These are phyloP conservation scores for Tenodera sinensis DNA, from an alignment of 2,888 invertebrate genomes.

Conservation along the genomic window DNA sequence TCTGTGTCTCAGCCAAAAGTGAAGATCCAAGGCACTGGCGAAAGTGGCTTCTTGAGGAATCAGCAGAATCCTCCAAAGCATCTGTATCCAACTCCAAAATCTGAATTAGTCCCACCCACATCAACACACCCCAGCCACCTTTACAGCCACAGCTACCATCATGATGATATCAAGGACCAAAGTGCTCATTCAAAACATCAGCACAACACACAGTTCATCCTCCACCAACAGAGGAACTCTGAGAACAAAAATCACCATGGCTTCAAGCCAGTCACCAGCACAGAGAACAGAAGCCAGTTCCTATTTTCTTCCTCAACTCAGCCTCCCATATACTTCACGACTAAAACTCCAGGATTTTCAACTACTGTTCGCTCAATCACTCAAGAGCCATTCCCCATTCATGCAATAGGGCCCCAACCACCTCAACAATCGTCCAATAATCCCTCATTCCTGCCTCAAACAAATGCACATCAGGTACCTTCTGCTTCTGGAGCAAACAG, in stretches of 20 bases:
- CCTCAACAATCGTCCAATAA: background rate
- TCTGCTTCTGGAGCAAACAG: background rate
- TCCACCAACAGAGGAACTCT: slow-evolving; percentile 11
- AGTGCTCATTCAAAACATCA: slow-evolving; percentile 21
- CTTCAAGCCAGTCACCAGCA: background rate
- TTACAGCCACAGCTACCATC: background rate
- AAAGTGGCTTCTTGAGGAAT: background rate
- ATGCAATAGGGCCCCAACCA: background rate
- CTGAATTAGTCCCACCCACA: background rate
- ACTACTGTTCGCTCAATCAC: slow-evolving; percentile 1
- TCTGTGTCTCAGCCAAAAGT: background rate
- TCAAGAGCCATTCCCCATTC: background rate
- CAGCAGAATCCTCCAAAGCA: background rate
- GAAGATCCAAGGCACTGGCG: slow-evolving; percentile 5
- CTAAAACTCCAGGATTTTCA: slow-evolving; percentile 12
- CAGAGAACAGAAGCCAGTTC: slow-evolving; percentile 4
- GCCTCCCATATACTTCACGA: slow-evolving; percentile 12
- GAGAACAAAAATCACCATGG: slow-evolving; percentile 21
- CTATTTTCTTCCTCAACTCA: slow-evolving; percentile 21
- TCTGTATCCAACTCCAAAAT: background rate
- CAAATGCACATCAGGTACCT: slow-evolving; percentile 13
- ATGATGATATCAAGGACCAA: background rate
- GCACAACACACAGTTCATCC: slow-evolving; percentile 17
- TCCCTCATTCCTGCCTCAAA: background rate
- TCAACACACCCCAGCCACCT: background rate